phyloP scores from a whole-genome alignment of 2,888 invertebrate genomes.

The Limnephilus lunatus region DNA sequence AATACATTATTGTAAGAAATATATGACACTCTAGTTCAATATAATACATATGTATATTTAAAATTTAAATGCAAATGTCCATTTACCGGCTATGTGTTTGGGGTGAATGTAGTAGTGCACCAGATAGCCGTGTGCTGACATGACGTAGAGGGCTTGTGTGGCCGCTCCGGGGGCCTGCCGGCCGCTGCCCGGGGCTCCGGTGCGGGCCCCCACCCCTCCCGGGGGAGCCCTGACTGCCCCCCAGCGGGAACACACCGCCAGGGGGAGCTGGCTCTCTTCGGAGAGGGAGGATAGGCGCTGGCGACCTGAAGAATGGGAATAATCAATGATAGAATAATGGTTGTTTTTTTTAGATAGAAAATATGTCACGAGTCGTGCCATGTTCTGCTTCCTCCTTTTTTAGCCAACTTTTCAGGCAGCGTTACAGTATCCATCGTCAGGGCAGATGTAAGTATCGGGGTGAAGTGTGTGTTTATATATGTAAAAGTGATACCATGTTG shows the following conservation, averaged over 20 bases:
- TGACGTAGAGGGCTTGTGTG: constrained; percentile 91
- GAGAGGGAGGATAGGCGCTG: constrained; percentile 85
- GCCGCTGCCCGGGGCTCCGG: constrained; percentile 71
- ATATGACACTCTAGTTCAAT: too few relatives aligned
- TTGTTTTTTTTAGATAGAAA: too few relatives aligned
- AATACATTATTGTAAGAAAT: too few relatives aligned
- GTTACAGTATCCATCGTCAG: too few relatives aligned
- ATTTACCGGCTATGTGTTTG: constrained; percentile 78
- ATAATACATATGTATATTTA: too few relatives aligned
- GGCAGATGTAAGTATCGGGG: too few relatives aligned
- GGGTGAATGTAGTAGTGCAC: constrained; percentile 94
- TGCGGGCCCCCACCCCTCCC: constrained; percentile 68
- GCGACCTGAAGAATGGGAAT: constrained; percentile 72
- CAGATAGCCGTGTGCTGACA: constrained; percentile 92
- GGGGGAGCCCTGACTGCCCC: constrained; percentile 70
- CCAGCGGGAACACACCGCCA: constrained; percentile 85
- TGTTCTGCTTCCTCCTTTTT: too few relatives aligned
- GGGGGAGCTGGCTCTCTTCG: constrained; percentile 83
- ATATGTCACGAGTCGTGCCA: too few relatives aligned
- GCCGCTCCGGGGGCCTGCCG: constrained; percentile 78
- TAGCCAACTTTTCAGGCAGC: too few relatives aligned
- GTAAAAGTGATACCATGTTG: too few relatives aligned
- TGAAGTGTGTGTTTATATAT: too few relatives aligned
- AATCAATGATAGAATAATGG: neutral
- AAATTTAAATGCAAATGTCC: neutral